Evolutionary conservation across 2,113 vertebrate genomes (phyloP).

Genomic region (Neopipo cinnamomea): DNA sequence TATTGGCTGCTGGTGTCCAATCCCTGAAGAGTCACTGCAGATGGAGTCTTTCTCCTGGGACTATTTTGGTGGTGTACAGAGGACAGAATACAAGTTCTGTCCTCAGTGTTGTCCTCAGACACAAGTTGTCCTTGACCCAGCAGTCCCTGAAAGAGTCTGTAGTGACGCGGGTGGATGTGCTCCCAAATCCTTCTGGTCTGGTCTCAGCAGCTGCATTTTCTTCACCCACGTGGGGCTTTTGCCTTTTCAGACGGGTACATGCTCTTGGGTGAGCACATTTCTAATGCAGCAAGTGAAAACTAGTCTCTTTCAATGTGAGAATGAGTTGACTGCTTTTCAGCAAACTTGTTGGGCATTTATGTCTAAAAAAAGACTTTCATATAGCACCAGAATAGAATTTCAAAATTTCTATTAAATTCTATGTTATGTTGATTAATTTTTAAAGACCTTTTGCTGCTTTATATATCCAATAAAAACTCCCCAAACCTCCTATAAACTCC

Average conservation of each 20-base stretch:
- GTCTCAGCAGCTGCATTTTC: not conserved
- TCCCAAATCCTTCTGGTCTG: not conserved
- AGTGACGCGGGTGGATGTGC: accelerated
- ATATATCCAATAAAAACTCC: not conserved
- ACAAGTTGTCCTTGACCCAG: not conserved
- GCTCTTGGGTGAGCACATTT: not conserved
- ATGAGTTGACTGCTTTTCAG: not conserved
- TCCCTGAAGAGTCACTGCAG: not conserved
- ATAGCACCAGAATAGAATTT: not conserved
- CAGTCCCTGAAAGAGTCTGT: not conserved
- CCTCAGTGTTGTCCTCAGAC: not conserved
- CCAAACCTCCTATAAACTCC: not conserved
- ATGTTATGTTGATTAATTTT: not conserved
- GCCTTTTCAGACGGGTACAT: not conserved
- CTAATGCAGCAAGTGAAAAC: not conserved
- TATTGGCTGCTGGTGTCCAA: not conserved
- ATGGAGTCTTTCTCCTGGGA: not conserved
- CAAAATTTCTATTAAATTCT: not conserved
- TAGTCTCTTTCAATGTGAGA: not conserved
- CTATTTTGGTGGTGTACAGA: not conserved
- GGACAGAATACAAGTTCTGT: not conserved
- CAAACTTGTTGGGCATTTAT: not conserved
- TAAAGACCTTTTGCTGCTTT: not conserved
- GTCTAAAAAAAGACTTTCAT: not conserved
- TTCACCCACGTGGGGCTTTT: not conserved